Conservation (phyloP, 2,113 vertebrate species). For the Malurus melanocephalus region DNA sequence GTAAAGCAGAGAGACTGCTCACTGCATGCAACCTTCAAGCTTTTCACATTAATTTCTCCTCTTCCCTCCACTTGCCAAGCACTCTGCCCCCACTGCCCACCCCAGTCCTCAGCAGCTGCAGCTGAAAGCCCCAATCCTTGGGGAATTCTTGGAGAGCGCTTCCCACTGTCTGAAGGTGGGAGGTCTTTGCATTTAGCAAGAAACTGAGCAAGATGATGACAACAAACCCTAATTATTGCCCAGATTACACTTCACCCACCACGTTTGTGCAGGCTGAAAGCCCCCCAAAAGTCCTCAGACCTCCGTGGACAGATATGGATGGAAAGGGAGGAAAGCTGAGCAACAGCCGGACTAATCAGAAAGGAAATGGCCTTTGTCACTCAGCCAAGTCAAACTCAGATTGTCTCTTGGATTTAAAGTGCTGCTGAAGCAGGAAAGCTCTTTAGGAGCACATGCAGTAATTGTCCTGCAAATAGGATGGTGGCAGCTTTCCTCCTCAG, state of each 20-base stretch:
- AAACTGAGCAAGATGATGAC: not conserved
- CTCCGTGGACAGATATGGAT: not conserved
- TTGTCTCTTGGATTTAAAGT: constrained; percentile 33
- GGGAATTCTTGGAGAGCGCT: not conserved
- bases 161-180: not conserved
- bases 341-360: not conserved
- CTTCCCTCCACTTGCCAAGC: not conserved
- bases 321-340: constrained; percentile 31
- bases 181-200: not conserved
- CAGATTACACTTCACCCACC: not conserved
- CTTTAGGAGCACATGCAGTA: not conserved
- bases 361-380: constrained; percentile 54
- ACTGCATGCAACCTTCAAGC: not conserved
- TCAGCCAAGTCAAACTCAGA: constrained; percentile 43
- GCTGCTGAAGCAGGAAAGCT: constrained; percentile 37
- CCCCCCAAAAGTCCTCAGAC: not conserved
- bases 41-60: not conserved
- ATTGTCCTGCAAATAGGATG: not conserved
- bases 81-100: not conserved
- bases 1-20: not conserved
- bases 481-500: not conserved
- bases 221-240: not conserved
- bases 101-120: not conserved
- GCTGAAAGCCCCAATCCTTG: not conserved
- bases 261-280: not conserved